Base-by-base conservation (phyloP, 2,888 invertebrate genomes). In the Melieria picta region DNA sequence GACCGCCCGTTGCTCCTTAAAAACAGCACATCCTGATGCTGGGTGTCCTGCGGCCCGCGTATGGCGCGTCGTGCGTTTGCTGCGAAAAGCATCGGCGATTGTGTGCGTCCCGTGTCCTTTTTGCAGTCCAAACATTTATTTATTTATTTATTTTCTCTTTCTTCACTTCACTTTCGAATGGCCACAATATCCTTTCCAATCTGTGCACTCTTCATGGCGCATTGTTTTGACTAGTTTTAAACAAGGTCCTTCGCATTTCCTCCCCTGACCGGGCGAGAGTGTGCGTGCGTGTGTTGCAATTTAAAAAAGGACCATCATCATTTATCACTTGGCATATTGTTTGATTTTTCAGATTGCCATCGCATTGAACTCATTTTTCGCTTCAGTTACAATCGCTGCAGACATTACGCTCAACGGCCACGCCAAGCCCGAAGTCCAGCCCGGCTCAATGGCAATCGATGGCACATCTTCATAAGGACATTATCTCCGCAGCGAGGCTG, bases 321-420 rank as follows among this genome's bases (percentile, higher is more conserved):
- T 83, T 84, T 84, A 83, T 84, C 84, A 83, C 81, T 83, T 80
- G 82, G 82, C 83, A 84, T 84, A 83, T 83, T 84, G 84, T 83
- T 80, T 80, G 73, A 82, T 78, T 77, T 79, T 79, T 76, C 73
- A 80, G 83, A 83, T 83, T 83, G 83, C 79, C 79, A 80, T 82
- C 79, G 78, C 79, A 78, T 77, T 80, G 81, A 82, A 81, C 79
- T 80, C 80, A 82, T 82, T 83, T 82, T 79, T 82, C 82, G 83
- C 80, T 81, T 80, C 82, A 77, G 72, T 82, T 81, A 74, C 77
- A 79, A 69, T 69, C 57, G 56, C 52, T 69, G 16, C 13, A 3
- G 6, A 52, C 13, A 67, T 6, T 48, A 13, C 48, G 48, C 48
- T 42, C 52, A 30, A 43, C 52, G 42, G 30, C 48, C 50, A n/a